Evolutionary conservation across 1,140 invertebrate species (phyloP).

Genomic region (Laupala kohalensis): DNA sequence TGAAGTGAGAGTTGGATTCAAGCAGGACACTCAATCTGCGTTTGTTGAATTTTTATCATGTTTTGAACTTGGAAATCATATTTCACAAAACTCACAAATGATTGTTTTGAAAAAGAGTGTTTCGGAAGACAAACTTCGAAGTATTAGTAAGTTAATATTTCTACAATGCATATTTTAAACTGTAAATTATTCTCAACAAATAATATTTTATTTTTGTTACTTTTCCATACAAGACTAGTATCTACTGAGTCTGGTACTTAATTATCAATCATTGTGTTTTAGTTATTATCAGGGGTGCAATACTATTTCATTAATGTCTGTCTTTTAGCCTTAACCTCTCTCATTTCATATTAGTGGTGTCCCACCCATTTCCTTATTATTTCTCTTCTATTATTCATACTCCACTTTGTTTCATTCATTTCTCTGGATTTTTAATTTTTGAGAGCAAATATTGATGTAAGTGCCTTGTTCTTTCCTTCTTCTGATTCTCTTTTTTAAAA

Average conservation of each 20-base stretch:
- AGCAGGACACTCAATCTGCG: conserved; percentile 24
- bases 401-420: too few relatives aligned
- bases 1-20: conserved; percentile 28
- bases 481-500: too few relatives aligned
- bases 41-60: conserved; percentile 36
- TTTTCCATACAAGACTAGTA: too few relatives aligned
- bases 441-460: too few relatives aligned
- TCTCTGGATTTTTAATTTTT: too few relatives aligned
- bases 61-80: conserved; percentile 33
- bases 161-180: conserved; percentile 10
- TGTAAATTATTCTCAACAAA: background rate
- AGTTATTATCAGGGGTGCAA: background rate
- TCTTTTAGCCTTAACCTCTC: too few relatives aligned
- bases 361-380: too few relatives aligned
- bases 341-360: too few relatives aligned
- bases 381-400: too few relatives aligned
- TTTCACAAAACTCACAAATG: background rate
- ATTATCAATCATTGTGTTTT: too few relatives aligned
- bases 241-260: background rate
- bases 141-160: conserved; percentile 25
- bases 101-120: conserved; percentile 24
- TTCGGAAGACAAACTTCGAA: conserved; percentile 24
- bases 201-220: background rate
- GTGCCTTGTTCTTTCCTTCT: too few relatives aligned
- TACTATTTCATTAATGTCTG: background rate